Evolutionary conservation across 1,140 invertebrate genomes (phyloP).

Genomic region (Lepidostoma basale): DNA sequence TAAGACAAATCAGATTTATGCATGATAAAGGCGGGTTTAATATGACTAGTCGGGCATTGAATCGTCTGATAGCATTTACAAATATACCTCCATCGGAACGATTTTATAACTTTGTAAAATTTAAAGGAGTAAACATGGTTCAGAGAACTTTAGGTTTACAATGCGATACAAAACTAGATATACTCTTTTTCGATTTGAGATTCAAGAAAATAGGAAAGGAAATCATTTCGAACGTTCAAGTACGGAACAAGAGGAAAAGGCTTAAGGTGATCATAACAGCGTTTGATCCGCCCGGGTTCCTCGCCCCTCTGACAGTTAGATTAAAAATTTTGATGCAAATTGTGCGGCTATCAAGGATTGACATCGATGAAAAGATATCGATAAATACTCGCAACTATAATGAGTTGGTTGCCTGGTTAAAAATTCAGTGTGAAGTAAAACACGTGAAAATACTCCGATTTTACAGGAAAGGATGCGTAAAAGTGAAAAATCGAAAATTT

Average conservation of each 20-base stretch:
- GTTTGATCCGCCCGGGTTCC: neutral
- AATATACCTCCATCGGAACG: neutral
- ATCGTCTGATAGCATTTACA: too few species aligned
- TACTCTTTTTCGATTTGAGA: neutral
- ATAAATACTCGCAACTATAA: neutral
- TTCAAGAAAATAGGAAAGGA: neutral
- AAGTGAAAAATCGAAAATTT: neutral
- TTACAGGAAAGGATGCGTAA: neutral
- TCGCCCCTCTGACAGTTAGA: neutral
- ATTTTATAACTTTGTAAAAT: neutral
- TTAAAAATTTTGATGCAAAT: conserved; percentile 1
- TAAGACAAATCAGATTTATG: neutral
- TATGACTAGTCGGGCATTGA: neutral
- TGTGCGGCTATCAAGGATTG: neutral
- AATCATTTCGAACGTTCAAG: neutral
- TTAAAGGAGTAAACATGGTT: neutral
- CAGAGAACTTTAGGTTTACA: neutral
- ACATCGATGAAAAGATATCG: neutral
- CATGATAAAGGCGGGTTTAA: neutral
- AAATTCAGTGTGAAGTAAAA: neutral
- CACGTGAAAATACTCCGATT: neutral
- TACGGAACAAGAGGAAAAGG: too few species aligned
- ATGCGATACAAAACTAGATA: neutral
- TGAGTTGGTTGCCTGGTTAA: neutral
- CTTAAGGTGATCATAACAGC: too few species aligned